Evolutionary conservation across 2,797 vertebrate genomes (phyloP).

Genomic region (Scleropages formosus): DNA sequence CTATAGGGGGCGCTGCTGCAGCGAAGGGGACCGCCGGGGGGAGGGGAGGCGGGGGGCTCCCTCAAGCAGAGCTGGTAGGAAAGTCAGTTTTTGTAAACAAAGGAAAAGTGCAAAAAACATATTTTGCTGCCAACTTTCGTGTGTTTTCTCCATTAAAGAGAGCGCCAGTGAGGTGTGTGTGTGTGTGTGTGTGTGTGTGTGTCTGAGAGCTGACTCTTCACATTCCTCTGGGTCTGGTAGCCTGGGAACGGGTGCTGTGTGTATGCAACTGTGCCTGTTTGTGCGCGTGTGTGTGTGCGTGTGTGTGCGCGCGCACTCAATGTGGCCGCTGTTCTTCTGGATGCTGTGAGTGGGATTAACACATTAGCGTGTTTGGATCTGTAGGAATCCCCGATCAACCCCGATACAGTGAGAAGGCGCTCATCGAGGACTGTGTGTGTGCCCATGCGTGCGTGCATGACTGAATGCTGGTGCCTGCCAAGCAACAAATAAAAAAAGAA

Average conservation of each 20-base stretch:
- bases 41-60: background rate
- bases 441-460: no score
- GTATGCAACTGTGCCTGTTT: slow-evolving; percentile 18
- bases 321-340: background rate
- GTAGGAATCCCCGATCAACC: background rate
- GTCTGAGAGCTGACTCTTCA: background rate
- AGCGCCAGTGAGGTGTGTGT: no score
- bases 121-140: no score
- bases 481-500: no score
- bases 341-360: background rate
- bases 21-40: background rate
- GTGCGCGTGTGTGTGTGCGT: slow-evolving; percentile 19
- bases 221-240: slow-evolving; percentile 6
- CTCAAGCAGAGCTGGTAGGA: no score
- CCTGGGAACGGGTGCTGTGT: background rate
- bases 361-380: slow-evolving; percentile 1
- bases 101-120: no score
- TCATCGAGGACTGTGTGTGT: no score
- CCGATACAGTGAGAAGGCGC: no score
- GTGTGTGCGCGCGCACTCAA: background rate
- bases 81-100: no score
- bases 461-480: no score
- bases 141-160: no score
- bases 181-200: no score
- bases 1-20: background rate